A percentile compares a stretch with the other conserved stretches of the same genome.
These are phyloP conservation scores for Hesperophylax magnus DNA, from an alignment of 1,140 invertebrate species.

Conservation along the genomic window DNA sequence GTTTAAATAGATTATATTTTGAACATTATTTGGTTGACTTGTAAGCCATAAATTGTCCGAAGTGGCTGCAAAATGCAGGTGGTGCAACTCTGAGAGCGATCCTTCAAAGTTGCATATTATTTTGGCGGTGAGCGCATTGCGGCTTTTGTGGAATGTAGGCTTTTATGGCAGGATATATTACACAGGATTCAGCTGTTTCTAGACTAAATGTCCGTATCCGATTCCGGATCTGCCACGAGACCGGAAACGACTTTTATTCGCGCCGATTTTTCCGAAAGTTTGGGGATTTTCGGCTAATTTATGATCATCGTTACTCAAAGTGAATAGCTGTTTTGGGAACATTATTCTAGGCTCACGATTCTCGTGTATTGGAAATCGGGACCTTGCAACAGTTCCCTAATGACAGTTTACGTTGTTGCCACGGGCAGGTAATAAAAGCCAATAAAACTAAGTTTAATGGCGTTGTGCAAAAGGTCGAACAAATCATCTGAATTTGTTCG, in stretches of 20 bases:
- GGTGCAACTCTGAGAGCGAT: too few relatives aligned
- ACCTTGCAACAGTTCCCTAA: too few relatives aligned
- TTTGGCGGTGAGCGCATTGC: constrained; percentile 5
- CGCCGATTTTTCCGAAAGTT: constrained; percentile 30
- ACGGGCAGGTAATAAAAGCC: too few relatives aligned
- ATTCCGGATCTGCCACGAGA: not conserved
- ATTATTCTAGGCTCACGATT: constrained; percentile 7
- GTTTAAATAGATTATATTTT: too few relatives aligned
- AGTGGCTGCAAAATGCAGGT: too few relatives aligned
- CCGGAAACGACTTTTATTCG: constrained; percentile 24
- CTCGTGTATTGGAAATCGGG: constrained; percentile 1
- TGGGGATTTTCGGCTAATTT: constrained; percentile 33
- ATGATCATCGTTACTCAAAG: constrained; percentile 32
- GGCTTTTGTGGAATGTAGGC: constrained; percentile 15
- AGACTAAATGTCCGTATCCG: constrained; percentile 16
- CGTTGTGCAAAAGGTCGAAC: too few relatives aligned
- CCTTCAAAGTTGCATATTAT: not conserved
- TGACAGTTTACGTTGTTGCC: too few relatives aligned
- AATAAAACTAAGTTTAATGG: too few relatives aligned
- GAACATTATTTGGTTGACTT: too few relatives aligned
- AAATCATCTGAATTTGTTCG: too few relatives aligned
- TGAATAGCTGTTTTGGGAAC: constrained; percentile 14
- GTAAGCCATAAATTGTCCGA: too few relatives aligned
- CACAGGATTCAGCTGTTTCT: constrained; percentile 18
- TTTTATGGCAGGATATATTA: constrained; percentile 31